Evolutionary conservation across 2,113 vertebrate genomes (phyloP).

Genomic region (Danionella cerebrum): DNA sequence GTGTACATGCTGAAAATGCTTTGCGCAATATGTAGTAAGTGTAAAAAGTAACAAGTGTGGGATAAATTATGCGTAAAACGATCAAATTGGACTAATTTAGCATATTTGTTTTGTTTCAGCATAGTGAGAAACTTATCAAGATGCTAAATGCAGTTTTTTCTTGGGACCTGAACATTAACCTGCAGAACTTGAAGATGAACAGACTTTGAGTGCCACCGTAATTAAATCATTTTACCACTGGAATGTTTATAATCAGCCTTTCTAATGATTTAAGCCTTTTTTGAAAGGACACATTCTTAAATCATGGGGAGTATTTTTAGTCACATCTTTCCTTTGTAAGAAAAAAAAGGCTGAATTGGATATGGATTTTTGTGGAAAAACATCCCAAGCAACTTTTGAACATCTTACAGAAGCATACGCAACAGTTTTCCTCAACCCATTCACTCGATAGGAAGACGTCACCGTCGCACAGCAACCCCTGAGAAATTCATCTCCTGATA

Average conservation of each 20-base stretch:
- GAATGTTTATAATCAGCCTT: neutral
- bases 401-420: slow-evolving; percentile 3
- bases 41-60: too few relatives aligned
- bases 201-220: too few relatives aligned
- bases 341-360: slow-evolving; percentile 17
- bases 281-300: neutral
- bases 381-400: slow-evolving; percentile 4
- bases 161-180: slow-evolving; percentile 16
- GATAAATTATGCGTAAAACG: too few relatives aligned
- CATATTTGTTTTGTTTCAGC: neutral
- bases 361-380: slow-evolving; percentile 22
- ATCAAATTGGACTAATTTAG: too few relatives aligned
- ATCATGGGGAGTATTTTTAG: neutral
- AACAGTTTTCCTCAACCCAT: neutral
- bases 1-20: too few relatives aligned
- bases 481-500: slow-evolving; percentile 9
- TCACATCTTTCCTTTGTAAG: neutral
- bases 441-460: slow-evolving; percentile 4
- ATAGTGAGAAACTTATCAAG: neutral
- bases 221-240: neutral
- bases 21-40: too few relatives aligned
- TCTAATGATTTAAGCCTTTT: neutral
- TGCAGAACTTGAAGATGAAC: neutral
- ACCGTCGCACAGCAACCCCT: neutral
- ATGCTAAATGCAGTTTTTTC: neutral